phyloP scores from a whole-genome alignment of 2,113 vertebrate genomes.

The Uropsilus gracilis region DNA sequence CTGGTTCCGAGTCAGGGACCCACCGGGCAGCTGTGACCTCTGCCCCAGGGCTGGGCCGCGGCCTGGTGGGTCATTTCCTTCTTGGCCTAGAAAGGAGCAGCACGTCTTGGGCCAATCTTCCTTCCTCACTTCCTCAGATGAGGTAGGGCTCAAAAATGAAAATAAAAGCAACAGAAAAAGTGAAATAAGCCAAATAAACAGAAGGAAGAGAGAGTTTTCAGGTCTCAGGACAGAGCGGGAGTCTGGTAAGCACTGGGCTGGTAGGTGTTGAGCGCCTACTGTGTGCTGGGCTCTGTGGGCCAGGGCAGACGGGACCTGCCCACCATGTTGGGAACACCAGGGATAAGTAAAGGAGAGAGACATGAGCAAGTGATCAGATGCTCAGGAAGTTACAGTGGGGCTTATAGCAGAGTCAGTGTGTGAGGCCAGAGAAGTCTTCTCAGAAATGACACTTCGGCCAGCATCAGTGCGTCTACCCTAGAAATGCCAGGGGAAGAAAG shows the following conservation, averaged over 20 bases:
- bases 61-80: slow-evolving; percentile 51
- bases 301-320: fast-evolving
- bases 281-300: not conserved
- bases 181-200: not conserved
- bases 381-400: not conserved
- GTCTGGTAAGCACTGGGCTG: not conserved
- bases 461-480: not conserved
- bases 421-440: not conserved
- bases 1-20: not conserved
- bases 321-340: not conserved
- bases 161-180: slow-evolving; percentile 28
- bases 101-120: not conserved
- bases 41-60: not conserved
- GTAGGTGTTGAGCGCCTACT: not conserved
- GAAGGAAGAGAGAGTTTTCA: slow-evolving; percentile 16
- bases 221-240: not conserved
- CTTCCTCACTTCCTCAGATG: slow-evolving; percentile 35
- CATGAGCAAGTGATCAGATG: not conserved
- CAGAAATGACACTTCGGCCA: not conserved
- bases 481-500: not conserved
- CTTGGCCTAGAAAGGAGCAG: slow-evolving; percentile 22
- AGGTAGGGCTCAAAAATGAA: slow-evolving; percentile 39
- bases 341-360: not conserved
- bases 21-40: not conserved
- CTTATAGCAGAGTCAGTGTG: not conserved